phyloP scores from a whole-genome alignment of 2,888 invertebrate genomes.

The Erynnis tages region DNA sequence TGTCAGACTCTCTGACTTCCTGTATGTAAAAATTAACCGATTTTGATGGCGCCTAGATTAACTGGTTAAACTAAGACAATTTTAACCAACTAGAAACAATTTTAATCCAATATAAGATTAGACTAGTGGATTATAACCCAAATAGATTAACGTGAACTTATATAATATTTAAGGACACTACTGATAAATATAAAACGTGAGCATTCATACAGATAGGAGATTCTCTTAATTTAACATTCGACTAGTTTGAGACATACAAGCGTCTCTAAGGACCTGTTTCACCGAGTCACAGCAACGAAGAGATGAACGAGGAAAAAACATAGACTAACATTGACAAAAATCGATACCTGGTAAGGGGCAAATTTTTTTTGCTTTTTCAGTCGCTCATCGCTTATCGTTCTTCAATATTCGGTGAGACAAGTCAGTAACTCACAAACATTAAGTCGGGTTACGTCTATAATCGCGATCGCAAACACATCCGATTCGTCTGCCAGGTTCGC shows the following conservation, averaged over 20 bases:
- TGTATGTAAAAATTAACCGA: no score
- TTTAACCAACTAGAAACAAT: no score
- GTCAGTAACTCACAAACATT: conserved; percentile 12
- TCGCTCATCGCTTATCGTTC: conserved; percentile 6
- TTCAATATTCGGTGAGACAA: conserved; percentile 10
- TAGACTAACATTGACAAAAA: no score
- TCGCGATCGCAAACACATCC: conserved; percentile 9
- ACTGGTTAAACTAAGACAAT: no score
- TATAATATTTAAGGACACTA: conserved; percentile 57
- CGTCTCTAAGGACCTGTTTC: conserved; percentile 17
- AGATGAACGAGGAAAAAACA: neutral
- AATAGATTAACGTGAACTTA: neutral
- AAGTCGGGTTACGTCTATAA: conserved; percentile 3
- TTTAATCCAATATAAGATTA: neutral
- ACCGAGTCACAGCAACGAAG: neutral
- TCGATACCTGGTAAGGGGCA: no score
- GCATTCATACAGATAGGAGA: conserved; percentile 75
- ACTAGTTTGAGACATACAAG: conserved; percentile 33
- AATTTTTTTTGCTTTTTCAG: no score
- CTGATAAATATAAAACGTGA: conserved; percentile 74
- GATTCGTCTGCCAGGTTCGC: conserved; percentile 19
- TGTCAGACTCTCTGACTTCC: no score
- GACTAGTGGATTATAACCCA: neutral
- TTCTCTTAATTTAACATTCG: conserved; percentile 48
- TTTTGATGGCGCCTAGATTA: no score